These are phyloP conservation scores for Adrianichthys oophorus DNA, from an alignment of 2,797 vertebrate genomes.

Conservation along the genomic window DNA sequence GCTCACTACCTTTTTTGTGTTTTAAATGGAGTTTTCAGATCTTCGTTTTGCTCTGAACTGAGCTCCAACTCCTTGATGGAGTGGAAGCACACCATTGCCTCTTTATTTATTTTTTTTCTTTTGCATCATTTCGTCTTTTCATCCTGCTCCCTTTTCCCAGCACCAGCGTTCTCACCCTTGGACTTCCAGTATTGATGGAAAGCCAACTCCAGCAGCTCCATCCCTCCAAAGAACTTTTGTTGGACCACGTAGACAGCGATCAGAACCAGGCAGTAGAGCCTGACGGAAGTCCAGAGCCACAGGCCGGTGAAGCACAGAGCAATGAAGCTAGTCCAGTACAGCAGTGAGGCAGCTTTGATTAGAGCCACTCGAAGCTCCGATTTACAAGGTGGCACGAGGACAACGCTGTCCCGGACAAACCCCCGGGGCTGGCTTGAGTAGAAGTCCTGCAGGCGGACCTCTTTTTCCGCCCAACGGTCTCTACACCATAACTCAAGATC, in stretches of 20 bases:
- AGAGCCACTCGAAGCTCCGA: conserved; percentile 86
- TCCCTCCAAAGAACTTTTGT: conserved; percentile 87
- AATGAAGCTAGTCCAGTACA: conserved; percentile 91
- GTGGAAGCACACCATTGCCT: conserved; percentile 15
- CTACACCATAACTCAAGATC: conserved; percentile 91
- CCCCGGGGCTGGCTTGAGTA: conserved; percentile 77
- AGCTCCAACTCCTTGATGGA: conserved; percentile 30
- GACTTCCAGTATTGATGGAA: conserved; percentile 81
- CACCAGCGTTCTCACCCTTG: background rate
- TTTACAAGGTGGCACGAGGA: conserved; percentile 89
- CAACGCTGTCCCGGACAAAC: conserved; percentile 78
- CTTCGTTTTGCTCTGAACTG: conserved; percentile 27
- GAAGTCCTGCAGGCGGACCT: conserved; percentile 85
- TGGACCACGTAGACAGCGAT: conserved; percentile 81
- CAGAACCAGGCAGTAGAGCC: conserved; percentile 82
- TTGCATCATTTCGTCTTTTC: conserved; percentile 54
- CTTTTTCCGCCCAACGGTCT: conserved; percentile 93
- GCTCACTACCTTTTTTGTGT: conserved; percentile 30
- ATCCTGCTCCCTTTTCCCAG: conserved; percentile 49
- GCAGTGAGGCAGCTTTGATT: conserved; percentile 85
- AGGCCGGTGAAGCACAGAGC: conserved; percentile 75
- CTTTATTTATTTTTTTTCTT: conserved; percentile 9
- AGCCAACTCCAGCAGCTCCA: conserved; percentile 91
- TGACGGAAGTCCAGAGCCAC: conserved; percentile 80
- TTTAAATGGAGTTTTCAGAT: conserved; percentile 42